Evolutionary conservation across 2,113 vertebrate genomes (phyloP).

Genomic region (Limanda limanda): DNA sequence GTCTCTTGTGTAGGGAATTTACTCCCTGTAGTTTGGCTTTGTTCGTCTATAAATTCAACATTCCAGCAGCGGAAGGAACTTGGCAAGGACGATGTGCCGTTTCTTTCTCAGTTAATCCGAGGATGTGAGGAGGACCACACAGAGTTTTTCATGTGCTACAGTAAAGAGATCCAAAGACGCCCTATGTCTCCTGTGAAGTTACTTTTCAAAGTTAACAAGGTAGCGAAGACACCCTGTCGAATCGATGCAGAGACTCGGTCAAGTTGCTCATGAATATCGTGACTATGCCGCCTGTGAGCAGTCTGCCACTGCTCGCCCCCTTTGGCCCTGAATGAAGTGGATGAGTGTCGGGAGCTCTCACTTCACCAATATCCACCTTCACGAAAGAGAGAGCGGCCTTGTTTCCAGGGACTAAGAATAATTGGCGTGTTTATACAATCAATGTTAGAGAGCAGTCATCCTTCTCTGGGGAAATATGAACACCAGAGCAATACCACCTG

Average conservation of each 20-base stretch:
- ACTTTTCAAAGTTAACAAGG: slow-evolving; percentile 50
- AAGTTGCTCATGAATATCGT: slow-evolving; percentile 49
- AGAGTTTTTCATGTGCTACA: slow-evolving; percentile 29
- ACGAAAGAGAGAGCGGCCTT: slow-evolving; percentile 41
- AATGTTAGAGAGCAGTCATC: slow-evolving; percentile 52
- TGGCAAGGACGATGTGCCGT: neutral
- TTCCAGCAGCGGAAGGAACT: slow-evolving; percentile 9
- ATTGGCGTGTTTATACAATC: slow-evolving; percentile 74
- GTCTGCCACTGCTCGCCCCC: slow-evolving; percentile 14
- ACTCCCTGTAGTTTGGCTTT: slow-evolving; percentile 11
- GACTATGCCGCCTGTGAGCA: slow-evolving; percentile 17
- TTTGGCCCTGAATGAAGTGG: slow-evolving; percentile 31
- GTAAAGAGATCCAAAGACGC: slow-evolving; percentile 11
- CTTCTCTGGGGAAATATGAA: slow-evolving; percentile 73
- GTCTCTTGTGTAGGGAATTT: neutral
- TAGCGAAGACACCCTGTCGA: slow-evolving; percentile 19
- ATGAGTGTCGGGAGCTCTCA: slow-evolving; percentile 37
- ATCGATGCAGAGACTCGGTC: slow-evolving; percentile 37
- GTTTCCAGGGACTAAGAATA: slow-evolving; percentile 69
- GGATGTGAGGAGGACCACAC: slow-evolving; percentile 11
- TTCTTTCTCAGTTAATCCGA: neutral
- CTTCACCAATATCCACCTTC: slow-evolving; percentile 39
- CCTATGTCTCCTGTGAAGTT: slow-evolving; percentile 18
- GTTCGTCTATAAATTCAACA: slow-evolving; percentile 48
- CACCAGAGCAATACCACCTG: slow-evolving; percentile 53